These are phyloP conservation scores for Troides aeacus DNA, from an alignment of 2,888 invertebrate genomes.

Conservation along the genomic window DNA sequence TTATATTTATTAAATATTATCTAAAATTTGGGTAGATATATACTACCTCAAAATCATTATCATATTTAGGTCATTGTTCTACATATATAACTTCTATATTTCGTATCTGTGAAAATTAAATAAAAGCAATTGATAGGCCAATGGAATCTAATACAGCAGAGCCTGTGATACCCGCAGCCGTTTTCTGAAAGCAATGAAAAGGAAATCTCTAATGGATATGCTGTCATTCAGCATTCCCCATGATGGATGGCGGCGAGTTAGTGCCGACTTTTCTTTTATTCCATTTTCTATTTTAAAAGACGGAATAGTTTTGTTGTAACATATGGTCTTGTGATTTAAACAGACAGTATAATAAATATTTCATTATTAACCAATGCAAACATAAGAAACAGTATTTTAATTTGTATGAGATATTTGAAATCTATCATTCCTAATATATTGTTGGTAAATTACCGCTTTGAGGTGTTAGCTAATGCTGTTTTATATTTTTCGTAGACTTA, in stretches of 20 bases:
- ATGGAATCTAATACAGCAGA: slow-evolving; percentile 49
- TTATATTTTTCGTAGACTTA: too few species aligned
- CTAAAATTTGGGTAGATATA: slow-evolving; percentile 3
- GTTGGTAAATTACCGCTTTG: too few species aligned
- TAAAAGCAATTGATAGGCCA: slow-evolving; percentile 38
- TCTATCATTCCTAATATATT: too few species aligned
- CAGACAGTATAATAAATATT: not conserved
- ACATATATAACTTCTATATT: not conserved
- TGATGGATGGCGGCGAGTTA: slow-evolving; percentile 44
- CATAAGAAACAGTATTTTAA: too few species aligned
- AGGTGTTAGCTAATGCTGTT: too few species aligned
- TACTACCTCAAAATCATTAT: slow-evolving; percentile 4
- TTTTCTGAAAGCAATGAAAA: slow-evolving; percentile 47
- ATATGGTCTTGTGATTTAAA: not conserved
- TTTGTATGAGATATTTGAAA: too few species aligned
- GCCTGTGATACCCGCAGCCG: slow-evolving; percentile 32
- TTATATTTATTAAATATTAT: slow-evolving; percentile 16
- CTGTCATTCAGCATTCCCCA: slow-evolving; percentile 46
- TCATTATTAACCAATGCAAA: not conserved
- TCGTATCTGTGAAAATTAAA: slow-evolving; percentile 36
- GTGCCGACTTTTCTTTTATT: slow-evolving; percentile 16
- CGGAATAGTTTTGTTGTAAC: slow-evolving; percentile 36
- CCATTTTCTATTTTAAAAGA: slow-evolving; percentile 8
- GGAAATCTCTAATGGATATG: slow-evolving; percentile 58
- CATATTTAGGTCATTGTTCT: slow-evolving; percentile 10